Conservation (phyloP, 2,113 vertebrate species). For the Mixornis gularis region DNA sequence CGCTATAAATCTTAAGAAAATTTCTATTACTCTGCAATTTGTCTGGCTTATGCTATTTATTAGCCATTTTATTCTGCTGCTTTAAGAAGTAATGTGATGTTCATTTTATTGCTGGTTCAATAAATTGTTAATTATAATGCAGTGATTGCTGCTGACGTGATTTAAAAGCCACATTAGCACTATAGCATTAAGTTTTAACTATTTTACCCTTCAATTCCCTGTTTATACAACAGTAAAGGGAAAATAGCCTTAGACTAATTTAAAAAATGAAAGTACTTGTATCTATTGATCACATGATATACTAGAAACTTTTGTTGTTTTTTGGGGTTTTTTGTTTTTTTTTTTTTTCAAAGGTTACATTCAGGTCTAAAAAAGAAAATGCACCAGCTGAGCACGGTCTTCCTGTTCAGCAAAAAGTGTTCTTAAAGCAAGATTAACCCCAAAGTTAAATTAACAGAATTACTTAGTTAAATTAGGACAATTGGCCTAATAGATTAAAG, state of each 20-base stretch:
- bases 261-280: constrained; percentile 77
- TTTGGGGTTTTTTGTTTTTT: background rate
- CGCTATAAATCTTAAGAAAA: constrained; percentile 86
- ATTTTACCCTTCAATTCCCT: constrained; percentile 85
- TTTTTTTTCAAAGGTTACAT: background rate
- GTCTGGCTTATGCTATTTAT: constrained; percentile 89
- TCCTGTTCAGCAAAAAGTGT: constrained; percentile 17
- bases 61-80: constrained; percentile 88
- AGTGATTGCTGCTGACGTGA: constrained; percentile 87
- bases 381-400: background rate
- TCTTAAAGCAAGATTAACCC: constrained; percentile 50
- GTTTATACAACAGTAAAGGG: constrained; percentile 84
- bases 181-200: constrained; percentile 88
- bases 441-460: constrained; percentile 46
- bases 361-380: constrained; percentile 47
- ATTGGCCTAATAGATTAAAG: constrained; percentile 27
- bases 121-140: constrained; percentile 92
- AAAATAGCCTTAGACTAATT: constrained; percentile 78
- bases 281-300: constrained; percentile 71
- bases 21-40: constrained; percentile 90
- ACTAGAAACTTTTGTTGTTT: constrained; percentile 56
- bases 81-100: constrained; percentile 88
- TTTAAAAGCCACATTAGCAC: constrained; percentile 88
- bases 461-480: constrained; percentile 46
- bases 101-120: constrained; percentile 90